phyloP scores from a whole-genome alignment of 2,113 vertebrate species.

The Setophaga petechia region DNA sequence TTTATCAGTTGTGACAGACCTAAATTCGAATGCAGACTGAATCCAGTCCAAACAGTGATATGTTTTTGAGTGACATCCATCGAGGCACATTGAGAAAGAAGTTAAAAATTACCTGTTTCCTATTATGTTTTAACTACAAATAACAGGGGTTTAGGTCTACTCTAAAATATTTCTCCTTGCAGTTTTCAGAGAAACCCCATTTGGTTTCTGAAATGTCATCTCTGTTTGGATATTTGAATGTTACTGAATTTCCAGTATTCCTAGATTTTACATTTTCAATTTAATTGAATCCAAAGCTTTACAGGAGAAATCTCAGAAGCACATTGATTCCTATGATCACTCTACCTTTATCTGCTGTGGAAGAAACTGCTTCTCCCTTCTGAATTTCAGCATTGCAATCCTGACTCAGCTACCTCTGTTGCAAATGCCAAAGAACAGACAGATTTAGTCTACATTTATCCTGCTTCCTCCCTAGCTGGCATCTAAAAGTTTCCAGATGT shows the following conservation, averaged over 20 bases:
- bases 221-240: not conserved
- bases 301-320: not conserved
- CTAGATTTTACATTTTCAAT: not conserved
- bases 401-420: not conserved
- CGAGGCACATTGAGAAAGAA: constrained; percentile 10
- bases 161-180: not conserved
- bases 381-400: not conserved
- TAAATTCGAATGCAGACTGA: constrained; percentile 74
- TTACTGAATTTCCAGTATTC: not conserved
- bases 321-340: not conserved
- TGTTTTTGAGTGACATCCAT: constrained; percentile 61
- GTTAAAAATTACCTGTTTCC: constrained; percentile 36
- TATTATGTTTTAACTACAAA: not conserved
- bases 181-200: not conserved
- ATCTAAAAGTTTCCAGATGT: not conserved
- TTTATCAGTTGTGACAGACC: constrained; percentile 78
- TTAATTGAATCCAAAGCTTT: not conserved
- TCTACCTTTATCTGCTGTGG: not conserved
- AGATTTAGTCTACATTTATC: not conserved
- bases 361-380: not conserved
- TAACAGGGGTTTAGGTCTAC: not conserved
- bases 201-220: not conserved
- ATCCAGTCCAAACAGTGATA: constrained; percentile 56
- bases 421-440: not conserved
- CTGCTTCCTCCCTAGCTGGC: not conserved